Evolutionary conservation across 2,797 vertebrate species (phyloP), one percentile per base, ranked within the genome.

Genomic region (Podargus strigoides): DNA sequence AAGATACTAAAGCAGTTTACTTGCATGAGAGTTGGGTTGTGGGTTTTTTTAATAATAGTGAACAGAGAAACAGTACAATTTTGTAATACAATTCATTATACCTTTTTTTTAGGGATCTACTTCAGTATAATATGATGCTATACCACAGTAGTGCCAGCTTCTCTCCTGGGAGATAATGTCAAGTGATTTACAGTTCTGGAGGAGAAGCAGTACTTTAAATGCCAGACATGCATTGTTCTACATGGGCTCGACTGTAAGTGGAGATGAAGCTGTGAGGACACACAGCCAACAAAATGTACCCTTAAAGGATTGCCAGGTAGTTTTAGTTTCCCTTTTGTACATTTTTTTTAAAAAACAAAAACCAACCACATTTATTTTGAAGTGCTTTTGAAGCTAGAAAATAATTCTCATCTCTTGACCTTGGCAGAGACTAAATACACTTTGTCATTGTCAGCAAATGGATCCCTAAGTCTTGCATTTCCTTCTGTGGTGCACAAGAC

Each of bases 401-500:
- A 66, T 21, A 86, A 88, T 34, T 92, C 10, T 64, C 12, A 66
- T 34, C 6, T 55, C 79, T 44, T 77, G 44, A 74, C 10, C 16
- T 0, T 5, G 1, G 56, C 49, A 41, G n/a, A 89, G n/a, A 52
- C 50, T 85, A 83, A 64, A 52, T 3, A 44, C 0, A 0, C 7
- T 68, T 70, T 18, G 8, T 34, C 86, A 55, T 11, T 93, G 42
- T 47, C 59, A 82, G 34, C 24, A 64, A 68, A 78, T 7, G 11
- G 13, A 81, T 42, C 7, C 4, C 28, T 6, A n/a, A 34, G 19
- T 66, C 28, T 59, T 76, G 24, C 12, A 44, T 15, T 81, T 64
- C 34, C 36, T 63, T 41, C 81, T 56, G 30, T 8, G 34, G 22
- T 12, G 60, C 9, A 2, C 34, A 19, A 30, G 34, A 46, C 34